Evolutionary conservation across 2,888 invertebrate genomes (phyloP).

Genomic region (Lasioglossum figueresi): DNA sequence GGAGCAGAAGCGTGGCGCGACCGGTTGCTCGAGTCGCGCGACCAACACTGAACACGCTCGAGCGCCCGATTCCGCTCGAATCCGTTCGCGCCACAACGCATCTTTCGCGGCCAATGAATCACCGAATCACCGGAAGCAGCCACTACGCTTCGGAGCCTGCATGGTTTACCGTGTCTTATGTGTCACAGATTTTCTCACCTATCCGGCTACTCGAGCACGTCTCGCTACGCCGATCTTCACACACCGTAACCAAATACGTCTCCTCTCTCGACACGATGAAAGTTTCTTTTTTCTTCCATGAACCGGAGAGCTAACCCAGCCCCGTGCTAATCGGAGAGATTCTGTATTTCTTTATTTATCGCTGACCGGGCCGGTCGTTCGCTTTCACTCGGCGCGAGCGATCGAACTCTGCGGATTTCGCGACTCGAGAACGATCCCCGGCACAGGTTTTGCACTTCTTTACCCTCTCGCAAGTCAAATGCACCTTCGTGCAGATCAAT

Average conservation of each 20-base stretch:
- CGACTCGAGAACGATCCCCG: neutral
- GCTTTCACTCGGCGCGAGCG: slow-evolving; percentile 1
- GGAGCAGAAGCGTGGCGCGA: slow-evolving; percentile 36
- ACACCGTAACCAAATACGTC: slow-evolving; percentile 15
- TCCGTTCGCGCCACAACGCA: slow-evolving; percentile 1
- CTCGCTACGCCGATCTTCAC: neutral
- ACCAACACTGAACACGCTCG: slow-evolving; percentile 21
- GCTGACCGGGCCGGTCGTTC: neutral
- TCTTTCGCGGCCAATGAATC: slow-evolving; percentile 48
- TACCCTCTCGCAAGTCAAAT: too few relatives aligned
- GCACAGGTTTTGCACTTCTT: too few relatives aligned
- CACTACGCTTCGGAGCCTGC: slow-evolving; percentile 20
- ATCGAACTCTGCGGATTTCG: neutral
- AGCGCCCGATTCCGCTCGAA: neutral
- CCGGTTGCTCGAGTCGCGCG: slow-evolving; percentile 28
- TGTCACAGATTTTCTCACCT: slow-evolving; percentile 48
- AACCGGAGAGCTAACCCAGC: neutral
- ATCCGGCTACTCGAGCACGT: neutral
- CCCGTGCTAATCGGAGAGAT: neutral
- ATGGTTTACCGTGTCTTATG: slow-evolving; percentile 13
- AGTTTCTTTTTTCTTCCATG: neutral
- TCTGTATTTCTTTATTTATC: slow-evolving; percentile 1
- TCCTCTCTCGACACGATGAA: neutral
- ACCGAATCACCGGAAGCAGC: slow-evolving; percentile 45
- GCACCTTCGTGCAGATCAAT: too few relatives aligned